phyloP scores from a whole-genome alignment of 2,888 invertebrate species.

The Drosophila silvestris region DNA sequence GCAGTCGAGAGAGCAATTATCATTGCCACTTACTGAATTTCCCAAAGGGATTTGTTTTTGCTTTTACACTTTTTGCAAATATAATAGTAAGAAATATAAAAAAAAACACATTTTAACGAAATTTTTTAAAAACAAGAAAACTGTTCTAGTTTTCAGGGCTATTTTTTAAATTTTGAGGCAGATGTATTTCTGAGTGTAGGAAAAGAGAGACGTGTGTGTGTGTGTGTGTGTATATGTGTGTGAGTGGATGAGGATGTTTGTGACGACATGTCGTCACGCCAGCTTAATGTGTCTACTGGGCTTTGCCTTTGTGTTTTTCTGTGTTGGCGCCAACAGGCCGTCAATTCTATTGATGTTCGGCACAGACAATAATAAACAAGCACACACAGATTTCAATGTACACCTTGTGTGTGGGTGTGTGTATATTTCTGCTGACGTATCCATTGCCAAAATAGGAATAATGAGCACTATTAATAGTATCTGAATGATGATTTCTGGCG shows the following conservation, averaged over 20 bases:
- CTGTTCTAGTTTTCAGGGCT: not conserved
- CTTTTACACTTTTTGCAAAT: too few species aligned
- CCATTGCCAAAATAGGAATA: constrained; percentile 66
- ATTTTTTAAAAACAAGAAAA: not conserved
- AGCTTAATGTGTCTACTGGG: constrained; percentile 49
- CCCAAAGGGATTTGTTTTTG: too few species aligned
- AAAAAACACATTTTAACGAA: not conserved
- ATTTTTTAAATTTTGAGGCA: not conserved
- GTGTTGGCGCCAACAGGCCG: constrained; percentile 51
- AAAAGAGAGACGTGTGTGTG: constrained; percentile 2
- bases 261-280: constrained; percentile 34
- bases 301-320: constrained; percentile 23
- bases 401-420: not conserved
- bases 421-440: constrained; percentile 40
- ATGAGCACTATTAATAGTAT: constrained; percentile 69
- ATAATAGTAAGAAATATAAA: not conserved
- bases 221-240: not conserved
- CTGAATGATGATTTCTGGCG: constrained; percentile 39
- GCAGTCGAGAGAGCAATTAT: not conserved
- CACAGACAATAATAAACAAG: constrained; percentile 18
- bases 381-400: not conserved
- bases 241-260: constrained; percentile 14
- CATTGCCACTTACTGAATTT: not conserved
- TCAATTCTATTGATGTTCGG: constrained; percentile 48
- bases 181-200: not conserved